Evolutionary conservation across 1,140 invertebrate species (phyloP), one percentile per base, ranked within the genome.

Genomic region (Tetragnatha versicolor): DNA sequence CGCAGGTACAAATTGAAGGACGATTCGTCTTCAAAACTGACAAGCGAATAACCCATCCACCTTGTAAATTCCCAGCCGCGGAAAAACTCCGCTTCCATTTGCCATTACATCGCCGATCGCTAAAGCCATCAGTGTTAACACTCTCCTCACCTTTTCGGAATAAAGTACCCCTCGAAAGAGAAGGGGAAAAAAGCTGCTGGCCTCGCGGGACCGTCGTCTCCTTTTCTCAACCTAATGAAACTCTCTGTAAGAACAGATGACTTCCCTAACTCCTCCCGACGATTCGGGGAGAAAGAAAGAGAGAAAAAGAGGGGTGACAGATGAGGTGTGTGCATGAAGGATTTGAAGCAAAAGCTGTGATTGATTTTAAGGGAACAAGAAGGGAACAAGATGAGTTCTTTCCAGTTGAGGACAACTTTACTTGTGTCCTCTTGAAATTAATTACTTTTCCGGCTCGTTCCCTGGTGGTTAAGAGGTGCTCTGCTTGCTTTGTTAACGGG

Each of bases 101-200:
- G 73, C 73, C 55, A 65, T 65, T 77, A 77, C 73, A 66, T 65
- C 55, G 73, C 66, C 73, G 73, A 77, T 77, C 45, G 73, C 73
- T 77, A 77, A 66, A 66, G 61, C 73, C 73, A 77, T 77, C 73
- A 77, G 73, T 77, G 73, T 77, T 77, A 77, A 77, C 73, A 77
- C 60, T 65, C 31, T 51, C 60, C 66, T 66, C 73, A 49, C 51
- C 72, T 49, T 51, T 51, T 55, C 39, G 63, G 42, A 66, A 66
- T 39, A 42, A 42, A 31, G 37, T 42, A 66, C 35, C 49, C 20
- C 17, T 22, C 12, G 58, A 33, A 31, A 33, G 55, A 60, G 33
- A 33, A 45, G 42, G 42, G 42, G 37, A 70, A 39, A 66, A 70
- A 37, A 70, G 29, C 14, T 60, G 60, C 20, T 55, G 33, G 35